Conservation (phyloP, 1,140 invertebrate genomes). For the Ostrea edulis region DNA sequence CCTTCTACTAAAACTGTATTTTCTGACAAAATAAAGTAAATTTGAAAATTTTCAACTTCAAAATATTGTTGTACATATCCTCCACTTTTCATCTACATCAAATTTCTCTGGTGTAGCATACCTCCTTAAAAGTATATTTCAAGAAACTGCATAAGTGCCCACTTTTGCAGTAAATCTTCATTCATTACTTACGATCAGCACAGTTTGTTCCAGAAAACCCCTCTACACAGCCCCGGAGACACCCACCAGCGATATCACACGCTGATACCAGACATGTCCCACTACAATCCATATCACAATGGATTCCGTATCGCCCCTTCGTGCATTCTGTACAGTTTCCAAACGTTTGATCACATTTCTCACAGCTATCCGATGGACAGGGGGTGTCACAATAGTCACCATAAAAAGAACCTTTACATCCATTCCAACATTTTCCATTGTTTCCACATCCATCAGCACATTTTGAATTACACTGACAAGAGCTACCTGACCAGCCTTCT, state of each 20-base stretch:
- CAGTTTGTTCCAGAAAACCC: background rate
- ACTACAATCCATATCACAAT: background rate
- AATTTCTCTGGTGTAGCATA: no score
- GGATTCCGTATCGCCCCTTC: background rate
- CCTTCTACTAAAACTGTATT: no score
- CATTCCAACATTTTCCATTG: background rate
- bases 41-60: no score
- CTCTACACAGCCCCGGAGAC: background rate
- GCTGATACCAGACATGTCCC: background rate
- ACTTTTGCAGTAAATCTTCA: no score
- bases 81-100: no score
- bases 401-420: background rate
- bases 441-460: background rate
- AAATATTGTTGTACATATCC: no score
- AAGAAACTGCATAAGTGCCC: no score
- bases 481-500: background rate
- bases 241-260: background rate
- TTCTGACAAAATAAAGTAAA: no score
- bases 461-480: background rate
- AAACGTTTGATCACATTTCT: background rate
- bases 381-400: background rate
- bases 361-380: background rate
- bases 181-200: background rate
- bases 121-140: no score
- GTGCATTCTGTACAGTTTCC: background rate